phyloP scores from a whole-genome alignment of 2,888 invertebrate species.

The Agrotis clavis region DNA sequence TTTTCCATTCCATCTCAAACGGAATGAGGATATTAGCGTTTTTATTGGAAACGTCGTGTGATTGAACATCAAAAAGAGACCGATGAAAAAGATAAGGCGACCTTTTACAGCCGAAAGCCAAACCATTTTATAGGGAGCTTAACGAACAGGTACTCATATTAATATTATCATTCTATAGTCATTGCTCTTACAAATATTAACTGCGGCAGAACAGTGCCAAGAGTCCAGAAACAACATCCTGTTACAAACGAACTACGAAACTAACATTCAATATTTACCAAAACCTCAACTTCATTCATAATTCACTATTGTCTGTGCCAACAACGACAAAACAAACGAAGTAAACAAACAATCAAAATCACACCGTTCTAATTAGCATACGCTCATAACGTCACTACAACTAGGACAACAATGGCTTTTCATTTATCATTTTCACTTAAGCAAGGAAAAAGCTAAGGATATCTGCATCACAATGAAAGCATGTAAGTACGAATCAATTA shows the following conservation, averaged over 20 bases:
- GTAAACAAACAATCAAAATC: constrained; percentile 68
- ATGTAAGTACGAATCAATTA: constrained; percentile 87
- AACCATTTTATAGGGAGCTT: constrained; percentile 19
- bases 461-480: constrained; percentile 89
- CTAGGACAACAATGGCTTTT: constrained; percentile 72
- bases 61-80: constrained; percentile 42
- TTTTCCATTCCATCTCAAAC: constrained; percentile 7
- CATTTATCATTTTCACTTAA: constrained; percentile 84
- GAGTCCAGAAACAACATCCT: constrained; percentile 38
- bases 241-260: constrained; percentile 47
- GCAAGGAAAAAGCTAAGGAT: constrained; percentile 86
- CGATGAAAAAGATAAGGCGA: constrained; percentile 36
- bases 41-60: constrained; percentile 33
- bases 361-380: constrained; percentile 76
- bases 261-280: constrained; percentile 58
- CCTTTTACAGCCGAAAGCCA: constrained; percentile 26
- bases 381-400: constrained; percentile 65
- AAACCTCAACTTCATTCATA: constrained; percentile 68
- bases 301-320: constrained; percentile 67
- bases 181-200: constrained; percentile 24
- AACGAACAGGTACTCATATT: constrained; percentile 12
- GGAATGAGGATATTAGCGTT: constrained; percentile 41
- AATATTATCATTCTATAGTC: constrained; percentile 6
- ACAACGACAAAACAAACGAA: constrained; percentile 60
- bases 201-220: constrained; percentile 9